Evolutionary conservation across 2,888 invertebrate species (phyloP).

Genomic region (Suillia variegata): DNA sequence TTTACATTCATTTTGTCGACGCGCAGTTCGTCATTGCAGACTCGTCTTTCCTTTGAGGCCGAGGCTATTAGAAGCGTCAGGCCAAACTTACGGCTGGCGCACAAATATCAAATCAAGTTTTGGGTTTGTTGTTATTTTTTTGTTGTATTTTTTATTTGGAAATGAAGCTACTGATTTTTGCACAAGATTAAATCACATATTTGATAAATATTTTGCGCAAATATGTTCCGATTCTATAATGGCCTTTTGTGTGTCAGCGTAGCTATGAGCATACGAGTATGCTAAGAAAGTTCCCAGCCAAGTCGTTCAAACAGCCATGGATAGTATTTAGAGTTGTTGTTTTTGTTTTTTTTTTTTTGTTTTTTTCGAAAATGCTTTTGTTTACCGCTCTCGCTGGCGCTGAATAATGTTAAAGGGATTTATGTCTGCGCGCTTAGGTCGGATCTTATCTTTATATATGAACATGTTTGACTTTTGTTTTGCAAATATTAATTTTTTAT

Average conservation of each 20-base stretch:
- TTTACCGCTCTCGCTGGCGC: too few relatives aligned
- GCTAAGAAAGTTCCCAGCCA: too few relatives aligned
- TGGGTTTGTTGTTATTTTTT: too few relatives aligned
- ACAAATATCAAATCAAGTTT: background rate
- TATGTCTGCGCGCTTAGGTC: background rate
- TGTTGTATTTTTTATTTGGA: background rate
- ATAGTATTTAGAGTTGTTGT: too few relatives aligned
- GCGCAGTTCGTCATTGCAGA: too few relatives aligned
- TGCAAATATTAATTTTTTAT: conserved; percentile 4
- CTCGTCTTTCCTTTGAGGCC: too few relatives aligned
- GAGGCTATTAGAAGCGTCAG: too few relatives aligned
- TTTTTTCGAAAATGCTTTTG: background rate
- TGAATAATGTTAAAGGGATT: conserved; percentile 3
- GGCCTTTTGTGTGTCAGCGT: background rate
- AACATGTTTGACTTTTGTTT: background rate
- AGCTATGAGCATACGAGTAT: too few relatives aligned
- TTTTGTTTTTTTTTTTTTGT: too few relatives aligned
- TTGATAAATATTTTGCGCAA: background rate
- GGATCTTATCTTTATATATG: conserved; percentile 4
- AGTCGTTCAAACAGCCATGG: too few relatives aligned
- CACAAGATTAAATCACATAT: background rate
- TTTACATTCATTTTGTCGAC: too few relatives aligned
- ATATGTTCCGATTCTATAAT: background rate
- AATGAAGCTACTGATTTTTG: background rate
- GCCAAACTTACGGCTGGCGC: too few relatives aligned